phyloP scores from a whole-genome alignment of 2,113 vertebrate genomes.

The Hyperoodon ampullatus region DNA sequence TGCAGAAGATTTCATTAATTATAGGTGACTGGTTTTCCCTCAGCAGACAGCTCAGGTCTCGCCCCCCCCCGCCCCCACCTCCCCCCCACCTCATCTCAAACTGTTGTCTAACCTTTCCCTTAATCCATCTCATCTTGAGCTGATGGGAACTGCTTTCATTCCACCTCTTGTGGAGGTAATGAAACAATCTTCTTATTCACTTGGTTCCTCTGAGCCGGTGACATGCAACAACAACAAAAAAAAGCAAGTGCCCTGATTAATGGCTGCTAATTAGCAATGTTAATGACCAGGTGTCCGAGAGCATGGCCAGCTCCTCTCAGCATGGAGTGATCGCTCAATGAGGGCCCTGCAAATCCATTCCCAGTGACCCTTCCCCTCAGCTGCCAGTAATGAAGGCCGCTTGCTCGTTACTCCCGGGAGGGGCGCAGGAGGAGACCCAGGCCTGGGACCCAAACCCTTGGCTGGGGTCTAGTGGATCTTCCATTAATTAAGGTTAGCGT shows the following conservation, averaged over 20 bases:
- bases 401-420: slow-evolving; percentile 92
- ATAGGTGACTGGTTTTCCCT: slow-evolving; percentile 89
- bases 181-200: slow-evolving; percentile 95
- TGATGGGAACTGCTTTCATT: slow-evolving; percentile 94
- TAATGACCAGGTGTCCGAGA: slow-evolving; percentile 99
- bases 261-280: slow-evolving; percentile 99
- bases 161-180: slow-evolving; percentile 92
- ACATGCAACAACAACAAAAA: slow-evolving; percentile 88
- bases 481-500: slow-evolving; percentile 90
- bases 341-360: slow-evolving; percentile 95
- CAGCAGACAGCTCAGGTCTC: slow-evolving; percentile 85
- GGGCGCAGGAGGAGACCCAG: slow-evolving; percentile 87
- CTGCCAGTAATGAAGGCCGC: slow-evolving; percentile 90
- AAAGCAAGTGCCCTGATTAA: slow-evolving; percentile 96
- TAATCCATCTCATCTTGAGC: slow-evolving; percentile 92
- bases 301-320: slow-evolving; percentile 96
- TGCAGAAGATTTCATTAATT: slow-evolving; percentile 90
- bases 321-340: slow-evolving; percentile 92
- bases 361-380: slow-evolving; percentile 93
- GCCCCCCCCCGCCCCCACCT: slow-evolving; percentile 39
- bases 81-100: slow-evolving; percentile 71
- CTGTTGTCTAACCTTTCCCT: slow-evolving; percentile 90
- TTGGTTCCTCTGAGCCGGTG: slow-evolving; percentile 88
- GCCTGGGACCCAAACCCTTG: slow-evolving; percentile 88
- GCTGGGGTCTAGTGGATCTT: slow-evolving; percentile 86